Conservation (phyloP, 2,113 vertebrate species). For the Pica pica region DNA sequence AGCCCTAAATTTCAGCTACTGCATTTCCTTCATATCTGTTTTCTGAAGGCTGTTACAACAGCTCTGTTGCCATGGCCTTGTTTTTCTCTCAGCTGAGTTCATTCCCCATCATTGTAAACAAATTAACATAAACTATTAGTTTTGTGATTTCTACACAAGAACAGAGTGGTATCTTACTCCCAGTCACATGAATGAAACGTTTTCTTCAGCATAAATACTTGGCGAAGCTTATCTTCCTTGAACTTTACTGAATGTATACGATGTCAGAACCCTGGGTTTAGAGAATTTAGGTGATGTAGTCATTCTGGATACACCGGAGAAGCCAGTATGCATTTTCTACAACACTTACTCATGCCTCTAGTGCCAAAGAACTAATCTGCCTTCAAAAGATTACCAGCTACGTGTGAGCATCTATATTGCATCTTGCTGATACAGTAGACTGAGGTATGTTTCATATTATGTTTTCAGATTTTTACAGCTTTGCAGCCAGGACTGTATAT, state of each 20-base stretch:
- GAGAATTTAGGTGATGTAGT: not conserved
- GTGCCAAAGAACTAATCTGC: not conserved
- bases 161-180: not conserved
- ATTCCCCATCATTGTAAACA: not conserved
- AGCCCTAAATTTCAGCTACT: not conserved
- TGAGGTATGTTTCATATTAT: constrained; percentile 40
- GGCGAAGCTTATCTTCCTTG: not conserved
- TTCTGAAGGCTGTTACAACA: not conserved
- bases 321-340: not conserved
- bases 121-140: not conserved
- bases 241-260: not conserved
- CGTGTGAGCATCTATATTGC: not conserved
- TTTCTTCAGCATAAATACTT: not conserved
- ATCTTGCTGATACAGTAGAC: constrained; percentile 4
- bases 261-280: too few relatives aligned
- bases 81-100: not conserved
- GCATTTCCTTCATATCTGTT: not conserved
- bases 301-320: not conserved
- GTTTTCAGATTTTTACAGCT: constrained; percentile 61
- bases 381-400: not conserved
- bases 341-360: not conserved
- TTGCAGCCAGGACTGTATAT: constrained; percentile 1
- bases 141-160: not conserved
- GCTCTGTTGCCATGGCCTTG: not conserved
- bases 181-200: not conserved